phyloP scores from a whole-genome alignment of 1,140 invertebrate species.

The Diabrotica undecimpunctata region DNA sequence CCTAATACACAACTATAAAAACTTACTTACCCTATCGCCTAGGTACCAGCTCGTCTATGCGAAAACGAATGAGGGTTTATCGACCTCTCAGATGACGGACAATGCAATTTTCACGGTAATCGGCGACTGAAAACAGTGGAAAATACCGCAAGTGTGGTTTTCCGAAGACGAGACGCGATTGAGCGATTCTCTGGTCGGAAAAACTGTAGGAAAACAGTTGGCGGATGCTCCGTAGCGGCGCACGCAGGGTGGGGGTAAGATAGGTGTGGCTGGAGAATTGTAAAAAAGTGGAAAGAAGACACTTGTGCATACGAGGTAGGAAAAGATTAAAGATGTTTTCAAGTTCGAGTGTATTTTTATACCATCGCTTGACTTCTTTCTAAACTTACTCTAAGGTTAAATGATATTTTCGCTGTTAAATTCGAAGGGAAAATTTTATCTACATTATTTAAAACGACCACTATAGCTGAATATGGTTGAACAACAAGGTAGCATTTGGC shows the following conservation, averaged over 20 bases:
- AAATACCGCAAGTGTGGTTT: background rate
- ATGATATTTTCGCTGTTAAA: too few relatives aligned
- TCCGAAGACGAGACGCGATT: background rate
- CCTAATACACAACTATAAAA: conserved; percentile 5
- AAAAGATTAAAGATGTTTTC: background rate
- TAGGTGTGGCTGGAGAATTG: conserved; percentile 8
- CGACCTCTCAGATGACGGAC: conserved; percentile 4
- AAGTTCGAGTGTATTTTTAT: too few relatives aligned
- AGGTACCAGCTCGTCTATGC: conserved; percentile 3
- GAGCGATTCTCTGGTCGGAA: background rate
- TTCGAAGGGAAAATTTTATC: too few relatives aligned
- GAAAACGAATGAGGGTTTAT: conserved; percentile 8
- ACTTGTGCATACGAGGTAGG: background rate
- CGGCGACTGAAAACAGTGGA: background rate
- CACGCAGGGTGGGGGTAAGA: background rate
- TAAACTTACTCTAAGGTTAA: too few relatives aligned
- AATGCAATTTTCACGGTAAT: conserved; percentile 1
- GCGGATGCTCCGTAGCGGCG: background rate
- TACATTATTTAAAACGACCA: too few relatives aligned
- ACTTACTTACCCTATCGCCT: conserved; percentile 5
- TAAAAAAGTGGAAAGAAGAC: background rate
- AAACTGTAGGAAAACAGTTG: conserved; percentile 12
- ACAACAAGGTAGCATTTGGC: too few relatives aligned
- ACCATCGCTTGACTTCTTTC: too few relatives aligned
- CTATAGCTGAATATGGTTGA: too few relatives aligned